Conservation (phyloP, 2,888 invertebrate species). For the Diarsia dahlii region DNA sequence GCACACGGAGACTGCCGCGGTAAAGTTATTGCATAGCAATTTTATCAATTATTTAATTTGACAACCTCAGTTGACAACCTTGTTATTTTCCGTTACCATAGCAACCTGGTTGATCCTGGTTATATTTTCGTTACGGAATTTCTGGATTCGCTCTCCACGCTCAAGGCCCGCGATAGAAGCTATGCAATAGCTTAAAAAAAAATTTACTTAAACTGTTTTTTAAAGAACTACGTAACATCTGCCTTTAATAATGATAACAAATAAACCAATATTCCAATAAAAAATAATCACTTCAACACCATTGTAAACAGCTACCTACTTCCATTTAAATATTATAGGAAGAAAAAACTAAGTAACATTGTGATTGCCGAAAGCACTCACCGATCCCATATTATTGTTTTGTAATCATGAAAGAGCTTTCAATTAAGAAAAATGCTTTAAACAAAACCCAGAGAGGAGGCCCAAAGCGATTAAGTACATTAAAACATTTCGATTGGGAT, state of each 20-base stretch:
- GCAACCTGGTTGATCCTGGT: too few relatives aligned
- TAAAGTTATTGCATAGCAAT: too few relatives aligned
- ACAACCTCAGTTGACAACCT: too few relatives aligned
- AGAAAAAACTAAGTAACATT: conserved; percentile 1
- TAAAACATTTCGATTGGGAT: conserved; percentile 74
- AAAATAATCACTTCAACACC: not conserved
- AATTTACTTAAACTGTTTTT: too few relatives aligned
- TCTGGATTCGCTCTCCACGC: too few relatives aligned
- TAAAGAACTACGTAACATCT: not conserved
- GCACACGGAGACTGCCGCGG: too few relatives aligned
- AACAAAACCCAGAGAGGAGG: conserved; percentile 36
- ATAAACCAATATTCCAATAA: not conserved
- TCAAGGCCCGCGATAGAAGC: too few relatives aligned
- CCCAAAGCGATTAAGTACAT: conserved; percentile 66
- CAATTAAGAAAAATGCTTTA: conserved; percentile 60
- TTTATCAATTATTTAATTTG: too few relatives aligned
- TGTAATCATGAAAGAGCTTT: conserved; percentile 52
- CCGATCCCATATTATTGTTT: conserved; percentile 33
- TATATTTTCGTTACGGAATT: too few relatives aligned
- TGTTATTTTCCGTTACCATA: too few relatives aligned
- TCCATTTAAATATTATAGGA: not conserved
- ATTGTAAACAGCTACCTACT: not conserved
- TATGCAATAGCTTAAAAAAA: too few relatives aligned
- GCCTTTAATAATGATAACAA: too few relatives aligned
- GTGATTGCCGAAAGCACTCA: conserved; percentile 7